Percentiles rank a stretch among this genome's conserved stretches.
Conservation (phyloP, 2,113 vertebrate genomes). For the Cardinalis cardinalis region DNA sequence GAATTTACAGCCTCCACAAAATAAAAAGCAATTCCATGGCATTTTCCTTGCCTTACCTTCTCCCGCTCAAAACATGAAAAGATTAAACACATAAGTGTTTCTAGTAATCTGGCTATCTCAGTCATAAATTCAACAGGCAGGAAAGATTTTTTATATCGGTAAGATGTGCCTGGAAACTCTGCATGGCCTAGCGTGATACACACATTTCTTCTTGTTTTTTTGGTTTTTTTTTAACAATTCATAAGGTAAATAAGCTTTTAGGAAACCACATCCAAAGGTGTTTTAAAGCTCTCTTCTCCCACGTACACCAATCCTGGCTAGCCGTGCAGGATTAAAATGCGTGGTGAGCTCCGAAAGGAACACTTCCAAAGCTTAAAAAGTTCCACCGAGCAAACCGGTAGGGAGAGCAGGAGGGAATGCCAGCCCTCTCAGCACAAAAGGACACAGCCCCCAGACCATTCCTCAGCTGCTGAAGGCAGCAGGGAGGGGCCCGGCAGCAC, state of each 20-base stretch:
- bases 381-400: neutral
- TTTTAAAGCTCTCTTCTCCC: neutral
- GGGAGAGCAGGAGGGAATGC: neutral
- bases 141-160: neutral
- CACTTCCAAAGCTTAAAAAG: neutral
- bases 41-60: conserved; percentile 8
- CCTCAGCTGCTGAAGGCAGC: neutral
- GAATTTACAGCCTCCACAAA: conserved; percentile 49
- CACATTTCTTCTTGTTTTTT: rapidly evolving
- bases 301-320: neutral
- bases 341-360: neutral
- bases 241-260: neutral
- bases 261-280: neutral
- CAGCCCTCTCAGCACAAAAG: neutral
- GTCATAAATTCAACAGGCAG: conserved; percentile 42
- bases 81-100: conserved; percentile 30
- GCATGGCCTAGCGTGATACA: rapidly evolving
- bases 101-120: conserved; percentile 50
- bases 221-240: neutral
- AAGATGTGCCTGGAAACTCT: conserved; percentile 1
- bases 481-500: neutral
- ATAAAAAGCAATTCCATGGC: conserved; percentile 19
- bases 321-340: neutral
- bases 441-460: neutral
- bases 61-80: neutral